Percentiles rank a stretch among this genome's conserved stretches.
These are phyloP conservation scores for Drosophila obscura DNA, from an alignment of 1,140 invertebrate genomes.

Conservation along the genomic window DNA sequence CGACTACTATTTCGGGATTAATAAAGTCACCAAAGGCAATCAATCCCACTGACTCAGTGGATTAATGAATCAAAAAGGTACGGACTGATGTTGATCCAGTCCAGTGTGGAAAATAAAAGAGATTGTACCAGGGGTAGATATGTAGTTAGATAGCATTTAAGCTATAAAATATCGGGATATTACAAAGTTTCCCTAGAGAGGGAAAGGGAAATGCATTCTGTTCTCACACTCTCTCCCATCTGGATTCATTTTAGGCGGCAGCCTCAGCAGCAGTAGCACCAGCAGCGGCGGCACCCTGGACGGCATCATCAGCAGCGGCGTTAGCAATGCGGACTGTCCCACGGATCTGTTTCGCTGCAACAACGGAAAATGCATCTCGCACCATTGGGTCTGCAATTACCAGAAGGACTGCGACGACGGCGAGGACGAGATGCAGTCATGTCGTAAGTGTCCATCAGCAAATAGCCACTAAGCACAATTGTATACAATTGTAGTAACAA, in stretches of 20 bases:
- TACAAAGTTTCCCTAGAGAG: too few relatives aligned
- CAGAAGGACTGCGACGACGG: constrained; percentile 94
- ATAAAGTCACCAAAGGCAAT: neutral
- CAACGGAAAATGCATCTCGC: constrained; percentile 94
- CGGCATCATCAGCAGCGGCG: constrained; percentile 33
- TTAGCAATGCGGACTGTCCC: constrained; percentile 85
- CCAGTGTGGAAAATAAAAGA: too few relatives aligned
- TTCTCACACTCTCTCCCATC: neutral
- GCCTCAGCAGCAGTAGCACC: constrained; percentile 37
- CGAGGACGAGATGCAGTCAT: constrained; percentile 94
- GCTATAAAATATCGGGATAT: too few relatives aligned
- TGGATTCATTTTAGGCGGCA: constrained; percentile 44
- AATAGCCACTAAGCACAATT: too few relatives aligned
- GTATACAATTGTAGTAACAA: too few relatives aligned
- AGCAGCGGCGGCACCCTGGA: constrained; percentile 14
- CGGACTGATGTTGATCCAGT: too few relatives aligned
- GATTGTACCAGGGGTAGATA: too few relatives aligned
- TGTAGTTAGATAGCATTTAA: too few relatives aligned
- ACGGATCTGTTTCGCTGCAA: constrained; percentile 91
- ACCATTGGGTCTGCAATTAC: constrained; percentile 94
- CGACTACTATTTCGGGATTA: neutral
- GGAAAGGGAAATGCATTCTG: too few relatives aligned
- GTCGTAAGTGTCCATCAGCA: constrained; percentile 88
- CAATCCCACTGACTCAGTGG: too few relatives aligned
- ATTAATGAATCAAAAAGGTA: too few relatives aligned